Conservation (phyloP, 1,140 invertebrate genomes). For the Aphelinus certus region DNA sequence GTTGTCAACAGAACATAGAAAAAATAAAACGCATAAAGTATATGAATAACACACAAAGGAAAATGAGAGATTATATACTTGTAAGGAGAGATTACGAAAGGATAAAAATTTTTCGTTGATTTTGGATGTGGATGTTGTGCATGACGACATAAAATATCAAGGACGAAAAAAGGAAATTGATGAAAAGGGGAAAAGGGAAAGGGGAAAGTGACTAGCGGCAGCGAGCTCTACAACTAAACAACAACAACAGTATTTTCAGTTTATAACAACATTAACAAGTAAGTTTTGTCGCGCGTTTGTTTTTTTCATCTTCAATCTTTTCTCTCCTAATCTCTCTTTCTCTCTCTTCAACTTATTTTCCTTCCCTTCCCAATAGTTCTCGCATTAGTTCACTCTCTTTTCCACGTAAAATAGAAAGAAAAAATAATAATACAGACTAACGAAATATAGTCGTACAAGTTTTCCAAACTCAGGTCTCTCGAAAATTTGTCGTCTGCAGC, state of each 20-base stretch:
- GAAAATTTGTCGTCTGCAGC: not conserved
- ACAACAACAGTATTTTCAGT: conserved; percentile 68
- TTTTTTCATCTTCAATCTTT: conserved; percentile 34
- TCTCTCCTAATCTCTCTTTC: conserved; percentile 36
- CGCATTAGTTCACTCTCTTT: conserved; percentile 13
- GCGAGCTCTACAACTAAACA: conserved; percentile 68
- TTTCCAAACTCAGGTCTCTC: conserved; percentile 13
- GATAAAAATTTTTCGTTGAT: conserved; percentile 25
- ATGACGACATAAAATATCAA: conserved; percentile 2
- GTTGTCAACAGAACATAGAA: conserved; percentile 39
- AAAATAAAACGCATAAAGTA: conserved; percentile 36
- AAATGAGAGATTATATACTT: conserved; percentile 33
- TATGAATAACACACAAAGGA: conserved; percentile 33
- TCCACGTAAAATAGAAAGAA: not conserved
- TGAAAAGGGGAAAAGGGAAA: conserved; percentile 38
- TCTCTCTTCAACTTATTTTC: conserved; percentile 13
- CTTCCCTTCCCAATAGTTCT: conserved; percentile 34
- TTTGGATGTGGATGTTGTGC: conserved; percentile 18
- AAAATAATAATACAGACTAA: not conserved
- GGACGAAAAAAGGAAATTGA: conserved; percentile 19
- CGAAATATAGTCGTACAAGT: not conserved
- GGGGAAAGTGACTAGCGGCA: conserved; percentile 65
- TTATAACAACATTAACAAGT: conserved; percentile 68
- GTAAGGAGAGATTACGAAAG: conserved; percentile 30
- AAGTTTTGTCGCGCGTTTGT: conserved; percentile 60